Evolutionary conservation across 92 coral and sea anemone species (phyloP).

Genomic region (Parazoanthus atlanticus): DNA sequence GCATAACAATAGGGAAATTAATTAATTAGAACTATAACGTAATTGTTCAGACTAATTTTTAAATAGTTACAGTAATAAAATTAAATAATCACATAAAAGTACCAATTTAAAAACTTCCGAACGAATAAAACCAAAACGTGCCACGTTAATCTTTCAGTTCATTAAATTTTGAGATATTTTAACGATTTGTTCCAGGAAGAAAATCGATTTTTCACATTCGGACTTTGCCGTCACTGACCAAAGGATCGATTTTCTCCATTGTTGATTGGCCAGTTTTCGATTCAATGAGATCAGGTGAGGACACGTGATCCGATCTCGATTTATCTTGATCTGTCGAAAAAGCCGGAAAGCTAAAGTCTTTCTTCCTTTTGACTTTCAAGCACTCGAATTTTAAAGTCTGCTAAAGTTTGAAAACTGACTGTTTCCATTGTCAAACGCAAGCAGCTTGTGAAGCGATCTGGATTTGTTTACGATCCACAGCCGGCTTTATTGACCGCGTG

Average conservation of each 20-base stretch:
- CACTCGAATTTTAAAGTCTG: background rate
- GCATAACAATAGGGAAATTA: too few relatives aligned
- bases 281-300: constrained; percentile 37
- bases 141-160: too few relatives aligned
- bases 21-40: too few relatives aligned
- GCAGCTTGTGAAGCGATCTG: background rate
- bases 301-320: constrained; percentile 9
- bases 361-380: background rate
- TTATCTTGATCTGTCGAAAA: background rate
- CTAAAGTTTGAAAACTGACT: background rate
- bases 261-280: constrained; percentile 32
- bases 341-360: background rate
- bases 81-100: too few relatives aligned
- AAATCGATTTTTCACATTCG: background rate
- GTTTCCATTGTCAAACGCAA: background rate
- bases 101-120: too few relatives aligned
- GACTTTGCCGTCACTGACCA: background rate
- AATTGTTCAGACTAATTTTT: too few relatives aligned
- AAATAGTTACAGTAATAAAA: too few relatives aligned
- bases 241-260: background rate
- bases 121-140: too few relatives aligned
- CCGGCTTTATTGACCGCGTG: constrained; percentile 29
- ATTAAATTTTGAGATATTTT: background rate
- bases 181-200: background rate
- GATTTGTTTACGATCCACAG: constrained; percentile 21